Evolutionary conservation across 1,140 invertebrate species (phyloP).

Genomic region (Drosophila parabipectinata): DNA sequence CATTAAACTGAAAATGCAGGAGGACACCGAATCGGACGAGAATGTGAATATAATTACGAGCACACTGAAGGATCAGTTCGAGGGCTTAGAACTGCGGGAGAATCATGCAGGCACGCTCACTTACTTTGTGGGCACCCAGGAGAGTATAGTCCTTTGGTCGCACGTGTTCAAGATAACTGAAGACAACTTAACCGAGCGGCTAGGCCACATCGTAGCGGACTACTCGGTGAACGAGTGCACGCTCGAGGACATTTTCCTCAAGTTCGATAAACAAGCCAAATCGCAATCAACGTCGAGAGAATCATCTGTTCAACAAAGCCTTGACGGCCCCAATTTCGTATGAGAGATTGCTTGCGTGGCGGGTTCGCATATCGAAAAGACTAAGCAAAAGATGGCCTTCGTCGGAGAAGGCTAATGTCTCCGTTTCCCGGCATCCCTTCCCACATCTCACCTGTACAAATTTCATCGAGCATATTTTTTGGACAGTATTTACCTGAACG

Average conservation of each 20-base stretch:
- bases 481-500: constrained; percentile 1
- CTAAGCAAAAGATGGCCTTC: constrained; percentile 16
- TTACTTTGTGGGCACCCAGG: constrained; percentile 67
- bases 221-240: constrained; percentile 83
- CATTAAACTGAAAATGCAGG: constrained; percentile 80
- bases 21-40: constrained; percentile 47
- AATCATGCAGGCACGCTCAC: constrained; percentile 75
- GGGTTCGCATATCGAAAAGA: constrained; percentile 3
- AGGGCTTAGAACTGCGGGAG: constrained; percentile 58
- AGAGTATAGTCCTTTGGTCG: constrained; percentile 68
- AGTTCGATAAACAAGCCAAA: constrained; percentile 60
- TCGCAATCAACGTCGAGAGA: constrained; percentile 20
- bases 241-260: constrained; percentile 81
- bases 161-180: constrained; percentile 67
- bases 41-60: constrained; percentile 57
- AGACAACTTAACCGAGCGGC: constrained; percentile 25
- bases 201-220: constrained; percentile 61
- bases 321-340: constrained; percentile 6
- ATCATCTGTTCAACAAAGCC: constrained; percentile 15
- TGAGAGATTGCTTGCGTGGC: not conserved
- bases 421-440: not conserved
- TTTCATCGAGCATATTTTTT: constrained; percentile 4
- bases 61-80: constrained; percentile 53
- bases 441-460: constrained; percentile 27
- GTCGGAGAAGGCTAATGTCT: constrained; percentile 2